phyloP scores from a whole-genome alignment of 1,140 invertebrate species.

The Armadillidium nasatum region DNA sequence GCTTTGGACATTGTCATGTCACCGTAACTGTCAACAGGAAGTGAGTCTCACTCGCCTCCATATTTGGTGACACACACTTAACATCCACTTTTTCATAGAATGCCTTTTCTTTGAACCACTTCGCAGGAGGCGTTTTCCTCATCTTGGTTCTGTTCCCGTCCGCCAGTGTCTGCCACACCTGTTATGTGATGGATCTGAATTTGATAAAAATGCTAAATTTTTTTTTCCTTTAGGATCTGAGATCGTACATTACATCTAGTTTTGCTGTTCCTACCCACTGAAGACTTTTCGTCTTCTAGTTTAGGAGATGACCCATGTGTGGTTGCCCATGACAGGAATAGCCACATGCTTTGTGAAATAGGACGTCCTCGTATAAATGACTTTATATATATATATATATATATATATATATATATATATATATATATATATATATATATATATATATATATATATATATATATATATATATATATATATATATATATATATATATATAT shows the following conservation, averaged over 20 bases:
- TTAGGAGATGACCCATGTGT: too few relatives aligned
- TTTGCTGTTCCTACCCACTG: not conserved
- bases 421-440: not conserved
- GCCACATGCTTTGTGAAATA: too few relatives aligned
- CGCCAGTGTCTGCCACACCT: not conserved
- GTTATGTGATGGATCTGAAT: not conserved
- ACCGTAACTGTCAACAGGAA: too few relatives aligned
- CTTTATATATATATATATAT: too few relatives aligned
- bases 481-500: not conserved
- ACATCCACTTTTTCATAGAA: too few relatives aligned
- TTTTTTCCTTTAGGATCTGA: not conserved
- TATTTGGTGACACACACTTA: too few relatives aligned
- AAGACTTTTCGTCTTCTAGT: not conserved
- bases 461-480: not conserved
- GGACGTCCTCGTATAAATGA: too few relatives aligned
- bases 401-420: not conserved
- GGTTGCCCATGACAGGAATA: too few relatives aligned
- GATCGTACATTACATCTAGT: not conserved
- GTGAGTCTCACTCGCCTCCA: too few relatives aligned
- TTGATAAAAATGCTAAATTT: not conserved
- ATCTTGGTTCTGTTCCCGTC: not conserved
- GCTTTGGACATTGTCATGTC: too few relatives aligned
- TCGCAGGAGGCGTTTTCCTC: too few relatives aligned
- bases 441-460: not conserved
- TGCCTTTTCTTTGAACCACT: too few relatives aligned